Percentiles rank a stretch among this genome's conserved stretches.
Evolutionary conservation across 2,888 invertebrate genomes (phyloP).

Genomic region (Ctena decussata): DNA sequence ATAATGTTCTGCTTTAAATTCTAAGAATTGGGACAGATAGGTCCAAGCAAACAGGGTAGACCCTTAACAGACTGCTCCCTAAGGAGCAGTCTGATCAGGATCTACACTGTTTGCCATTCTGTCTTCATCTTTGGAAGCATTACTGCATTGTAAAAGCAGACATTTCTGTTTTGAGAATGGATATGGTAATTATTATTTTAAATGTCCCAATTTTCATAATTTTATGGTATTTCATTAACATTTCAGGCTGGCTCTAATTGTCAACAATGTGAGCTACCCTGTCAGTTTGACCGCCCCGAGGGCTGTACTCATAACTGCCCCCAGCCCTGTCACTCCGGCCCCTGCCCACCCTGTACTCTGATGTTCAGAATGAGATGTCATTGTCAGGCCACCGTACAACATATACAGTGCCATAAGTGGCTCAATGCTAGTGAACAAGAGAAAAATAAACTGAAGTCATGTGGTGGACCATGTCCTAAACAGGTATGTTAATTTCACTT

Average conservation of each 20-base stretch:
- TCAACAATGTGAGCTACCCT: conserved; percentile 84
- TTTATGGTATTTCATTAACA: too few species aligned
- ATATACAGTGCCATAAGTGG: conserved; percentile 92
- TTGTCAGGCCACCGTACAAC: conserved; percentile 93
- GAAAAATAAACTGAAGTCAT: conserved; percentile 88
- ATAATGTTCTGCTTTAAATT: too few species aligned
- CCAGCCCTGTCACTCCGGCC: conserved; percentile 89
- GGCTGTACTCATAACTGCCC: conserved; percentile 92
- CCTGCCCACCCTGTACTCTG: conserved; percentile 91
- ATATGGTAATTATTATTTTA: too few species aligned
- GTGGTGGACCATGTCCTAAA: conserved; percentile 95
- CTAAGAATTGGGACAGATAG: too few species aligned
- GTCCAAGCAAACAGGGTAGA: too few species aligned
- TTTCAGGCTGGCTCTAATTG: conserved; percentile 85
- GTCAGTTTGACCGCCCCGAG: conserved; percentile 88
- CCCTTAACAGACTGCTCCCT: too few species aligned
- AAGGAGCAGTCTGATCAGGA: too few species aligned
- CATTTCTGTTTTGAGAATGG: too few species aligned
- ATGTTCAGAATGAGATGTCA: conserved; percentile 90
- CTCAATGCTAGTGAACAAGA: conserved; percentile 87
- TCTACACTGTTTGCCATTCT: too few species aligned
- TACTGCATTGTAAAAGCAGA: too few species aligned
- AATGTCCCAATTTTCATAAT: too few species aligned
- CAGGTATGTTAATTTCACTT: conserved; percentile 91
- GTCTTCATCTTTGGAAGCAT: too few species aligned